Conservation (phyloP, 2,113 vertebrate genomes). For the Prunella himalayana region DNA sequence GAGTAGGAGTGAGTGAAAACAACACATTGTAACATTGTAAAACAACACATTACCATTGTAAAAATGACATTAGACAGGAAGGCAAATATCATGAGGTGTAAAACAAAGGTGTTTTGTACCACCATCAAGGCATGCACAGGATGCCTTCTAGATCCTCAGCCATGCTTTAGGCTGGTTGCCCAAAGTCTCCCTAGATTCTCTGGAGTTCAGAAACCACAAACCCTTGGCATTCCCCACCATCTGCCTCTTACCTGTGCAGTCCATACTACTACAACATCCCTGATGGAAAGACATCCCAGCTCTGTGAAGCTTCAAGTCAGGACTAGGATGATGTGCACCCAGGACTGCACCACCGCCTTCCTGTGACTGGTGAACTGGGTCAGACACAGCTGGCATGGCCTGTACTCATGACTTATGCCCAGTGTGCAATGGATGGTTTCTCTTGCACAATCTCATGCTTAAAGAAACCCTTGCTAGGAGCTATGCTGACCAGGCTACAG, state of each 20-base stretch:
- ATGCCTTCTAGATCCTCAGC: neutral
- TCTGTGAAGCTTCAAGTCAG: neutral
- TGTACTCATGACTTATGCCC: neutral
- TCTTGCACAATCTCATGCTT: neutral
- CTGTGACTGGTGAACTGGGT: neutral
- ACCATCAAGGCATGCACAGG: rapidly evolving
- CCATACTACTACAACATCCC: neutral
- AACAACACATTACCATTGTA: neutral
- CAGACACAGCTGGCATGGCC: neutral
- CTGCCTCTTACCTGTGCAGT: neutral
- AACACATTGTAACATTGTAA: neutral
- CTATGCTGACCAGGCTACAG: neutral
- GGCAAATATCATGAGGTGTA: neutral
- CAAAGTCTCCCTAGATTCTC: neutral
- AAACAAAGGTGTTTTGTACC: neutral
- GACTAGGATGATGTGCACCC: neutral
- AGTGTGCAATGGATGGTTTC: neutral
- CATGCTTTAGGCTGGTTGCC: neutral
- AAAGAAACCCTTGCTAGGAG: neutral
- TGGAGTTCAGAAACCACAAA: neutral
- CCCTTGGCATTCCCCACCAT: neutral
- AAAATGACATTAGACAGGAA: neutral
- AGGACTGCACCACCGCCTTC: neutral
- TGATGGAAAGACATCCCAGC: neutral
- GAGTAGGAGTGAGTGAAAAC: neutral